phyloP scores from a whole-genome alignment of 1,140 invertebrate species.

The Papilio polyxenes region DNA sequence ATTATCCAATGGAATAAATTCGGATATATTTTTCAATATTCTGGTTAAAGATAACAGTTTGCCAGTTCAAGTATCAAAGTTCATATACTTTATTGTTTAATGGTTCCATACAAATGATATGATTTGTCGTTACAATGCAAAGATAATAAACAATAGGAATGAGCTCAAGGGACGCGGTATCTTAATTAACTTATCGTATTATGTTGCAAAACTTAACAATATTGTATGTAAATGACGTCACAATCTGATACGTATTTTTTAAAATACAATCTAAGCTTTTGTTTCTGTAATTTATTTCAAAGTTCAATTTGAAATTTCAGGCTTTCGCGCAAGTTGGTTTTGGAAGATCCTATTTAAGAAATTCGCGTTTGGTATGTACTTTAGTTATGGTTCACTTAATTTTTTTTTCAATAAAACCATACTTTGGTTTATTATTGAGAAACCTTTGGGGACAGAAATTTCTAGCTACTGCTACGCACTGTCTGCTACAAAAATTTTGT shows the following conservation, averaged over 20 bases:
- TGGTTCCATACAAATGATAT: neutral
- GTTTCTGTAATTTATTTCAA: neutral
- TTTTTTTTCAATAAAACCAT: too few relatives aligned
- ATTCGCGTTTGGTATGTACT: slow-evolving; percentile 58
- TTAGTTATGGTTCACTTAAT: neutral
- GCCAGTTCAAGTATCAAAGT: neutral
- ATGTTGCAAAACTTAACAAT: slow-evolving; percentile 17
- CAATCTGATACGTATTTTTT: neutral
- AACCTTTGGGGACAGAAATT: too few relatives aligned
- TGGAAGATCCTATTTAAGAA: slow-evolving; percentile 57
- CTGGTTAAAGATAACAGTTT: neutral
- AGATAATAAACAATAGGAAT: slow-evolving; percentile 24
- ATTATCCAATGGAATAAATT: neutral
- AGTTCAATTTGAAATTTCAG: slow-evolving; percentile 39
- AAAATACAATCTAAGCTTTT: neutral
- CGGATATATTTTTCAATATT: neutral
- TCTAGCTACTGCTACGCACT: too few relatives aligned
- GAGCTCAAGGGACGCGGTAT: slow-evolving; percentile 13
- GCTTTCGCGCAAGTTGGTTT: slow-evolving; percentile 52
- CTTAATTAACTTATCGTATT: slow-evolving; percentile 10
- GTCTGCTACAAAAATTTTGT: neutral
- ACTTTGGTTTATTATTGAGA: too few relatives aligned
- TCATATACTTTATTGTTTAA: slow-evolving; percentile 2
- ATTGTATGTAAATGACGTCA: neutral
- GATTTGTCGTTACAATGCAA: slow-evolving; percentile 5